Conservation (phyloP, 92 coral and sea anemone species). For the Bergia puertoricense region DNA sequence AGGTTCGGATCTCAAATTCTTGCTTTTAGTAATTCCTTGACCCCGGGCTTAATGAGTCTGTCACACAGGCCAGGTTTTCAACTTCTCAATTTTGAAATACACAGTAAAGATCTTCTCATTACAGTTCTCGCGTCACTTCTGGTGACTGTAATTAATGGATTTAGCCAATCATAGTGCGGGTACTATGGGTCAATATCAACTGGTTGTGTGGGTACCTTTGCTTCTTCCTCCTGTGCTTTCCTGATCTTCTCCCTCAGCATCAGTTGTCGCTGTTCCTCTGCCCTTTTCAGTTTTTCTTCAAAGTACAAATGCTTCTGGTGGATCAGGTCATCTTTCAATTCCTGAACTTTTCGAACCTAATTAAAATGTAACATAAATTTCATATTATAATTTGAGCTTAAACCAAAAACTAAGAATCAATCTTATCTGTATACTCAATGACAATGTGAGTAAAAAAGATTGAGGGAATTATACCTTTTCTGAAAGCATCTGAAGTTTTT, state of each 20-base stretch:
- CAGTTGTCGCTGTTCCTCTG: slow-evolving; percentile 81
- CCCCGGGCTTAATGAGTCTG: no score
- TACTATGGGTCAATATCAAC: background rate
- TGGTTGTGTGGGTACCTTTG: slow-evolving; percentile 66
- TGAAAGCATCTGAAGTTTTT: slow-evolving; percentile 88
- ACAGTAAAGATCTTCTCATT: background rate
- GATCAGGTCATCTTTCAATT: slow-evolving; percentile 83
- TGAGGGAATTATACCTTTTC: slow-evolving; percentile 75
- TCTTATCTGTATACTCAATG: background rate
- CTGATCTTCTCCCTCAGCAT: slow-evolving; percentile 89
- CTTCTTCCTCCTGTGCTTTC: slow-evolving; percentile 96
- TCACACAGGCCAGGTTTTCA: no score
- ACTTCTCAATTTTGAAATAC: background rate
- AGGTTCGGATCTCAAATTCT: no score
- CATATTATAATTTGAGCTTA: background rate
- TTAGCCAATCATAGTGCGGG: background rate
- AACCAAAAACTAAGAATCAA: background rate
- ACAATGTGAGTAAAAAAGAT: background rate
- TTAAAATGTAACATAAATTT: background rate
- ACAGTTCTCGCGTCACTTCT: background rate
- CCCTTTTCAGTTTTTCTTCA: slow-evolving; percentile 85
- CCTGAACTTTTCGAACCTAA: slow-evolving; percentile 91
- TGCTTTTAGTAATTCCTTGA: no score
- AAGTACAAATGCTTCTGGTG: slow-evolving; percentile 82
- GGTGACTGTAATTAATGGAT: background rate